These are phyloP conservation scores for Madoqua kirkii DNA, from an alignment of 2,113 vertebrate species.

Conservation along the genomic window DNA sequence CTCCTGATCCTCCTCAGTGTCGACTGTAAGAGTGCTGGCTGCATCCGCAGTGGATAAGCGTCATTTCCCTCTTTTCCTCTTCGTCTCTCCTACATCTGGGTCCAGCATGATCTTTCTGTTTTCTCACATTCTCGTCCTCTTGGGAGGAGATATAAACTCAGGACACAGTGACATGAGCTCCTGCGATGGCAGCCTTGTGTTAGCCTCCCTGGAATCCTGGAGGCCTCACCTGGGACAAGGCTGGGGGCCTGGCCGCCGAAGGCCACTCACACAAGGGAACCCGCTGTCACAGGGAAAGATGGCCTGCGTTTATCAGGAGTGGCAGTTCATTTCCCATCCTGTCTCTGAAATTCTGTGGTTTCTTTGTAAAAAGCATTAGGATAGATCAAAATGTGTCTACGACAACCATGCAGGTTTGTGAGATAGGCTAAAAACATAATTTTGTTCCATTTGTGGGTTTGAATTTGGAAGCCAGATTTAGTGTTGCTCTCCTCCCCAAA, in stretches of 20 bases:
- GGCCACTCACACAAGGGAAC: background rate
- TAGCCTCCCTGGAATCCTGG: background rate
- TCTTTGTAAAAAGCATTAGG: background rate
- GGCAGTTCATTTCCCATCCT: background rate
- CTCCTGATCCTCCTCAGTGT: background rate
- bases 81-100: background rate
- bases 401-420: background rate
- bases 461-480: background rate
- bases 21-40: background rate
- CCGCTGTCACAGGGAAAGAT: background rate
- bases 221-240: rapidly evolving
- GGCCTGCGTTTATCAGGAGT: background rate
- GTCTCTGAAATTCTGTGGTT: background rate
- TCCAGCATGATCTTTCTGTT: background rate
- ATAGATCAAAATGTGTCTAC: background rate
- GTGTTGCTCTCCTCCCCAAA: background rate
- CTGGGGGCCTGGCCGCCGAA: rapidly evolving
- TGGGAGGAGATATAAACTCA: background rate
- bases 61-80: background rate
- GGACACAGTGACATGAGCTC: background rate
- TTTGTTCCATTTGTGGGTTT: background rate
- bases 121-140: background rate
- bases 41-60: background rate
- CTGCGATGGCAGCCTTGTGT: rapidly evolving
- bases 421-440: background rate